Base-by-base conservation (phyloP, 2,888 invertebrate genomes). In the Theodoxus fluviatilis region DNA sequence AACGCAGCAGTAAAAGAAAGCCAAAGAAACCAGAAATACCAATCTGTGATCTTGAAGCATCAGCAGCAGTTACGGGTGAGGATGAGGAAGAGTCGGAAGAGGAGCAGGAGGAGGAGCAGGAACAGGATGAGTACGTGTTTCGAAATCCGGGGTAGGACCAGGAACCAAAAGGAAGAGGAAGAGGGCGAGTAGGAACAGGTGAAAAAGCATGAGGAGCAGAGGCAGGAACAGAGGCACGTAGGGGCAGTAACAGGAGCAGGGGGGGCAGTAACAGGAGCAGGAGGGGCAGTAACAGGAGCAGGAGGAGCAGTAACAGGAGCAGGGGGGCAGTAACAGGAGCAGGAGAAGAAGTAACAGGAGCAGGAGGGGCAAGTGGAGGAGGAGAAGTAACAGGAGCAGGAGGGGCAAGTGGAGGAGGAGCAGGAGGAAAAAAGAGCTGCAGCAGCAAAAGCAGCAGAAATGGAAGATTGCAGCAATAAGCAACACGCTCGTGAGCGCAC, bases 321-420 rank as follows among this genome's bases (percentile, higher is more conserved):
- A 59, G 28, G 33, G 28, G 33, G 9, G 33, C 35, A 63, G 22
- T 22, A 33, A 37, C 18, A 33, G 33, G 28, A 28, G 28, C 18
- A 33, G 31, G 31, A 33, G 28, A 28, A 33, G 59, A 59, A 18
- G 28, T 18, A 33, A 28, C 15, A 33, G 31, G 59, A 33, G 38
- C 22, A 37, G 37, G 63, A 37, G 40, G 28, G 38, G 64, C 37
- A 28, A 64, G 64, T 31, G 43, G 38, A 37, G 38, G 64, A 64
- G 6, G 38, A 37, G 38, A 40, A 64, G 43, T n/a, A n/a, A n/a
- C n/a, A n/a, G 40, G 43, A 64, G 6, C 6, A 37, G 38, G 64
- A 64, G 64, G 40, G 64, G 38, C 28, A 40, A 40, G 37, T 15
- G 38, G 64, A 64, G 40, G 38, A 37, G 38, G 40, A 64, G 64